Base-by-base conservation (phyloP, 2,888 invertebrate genomes). In the Danaus chrysippus region DNA sequence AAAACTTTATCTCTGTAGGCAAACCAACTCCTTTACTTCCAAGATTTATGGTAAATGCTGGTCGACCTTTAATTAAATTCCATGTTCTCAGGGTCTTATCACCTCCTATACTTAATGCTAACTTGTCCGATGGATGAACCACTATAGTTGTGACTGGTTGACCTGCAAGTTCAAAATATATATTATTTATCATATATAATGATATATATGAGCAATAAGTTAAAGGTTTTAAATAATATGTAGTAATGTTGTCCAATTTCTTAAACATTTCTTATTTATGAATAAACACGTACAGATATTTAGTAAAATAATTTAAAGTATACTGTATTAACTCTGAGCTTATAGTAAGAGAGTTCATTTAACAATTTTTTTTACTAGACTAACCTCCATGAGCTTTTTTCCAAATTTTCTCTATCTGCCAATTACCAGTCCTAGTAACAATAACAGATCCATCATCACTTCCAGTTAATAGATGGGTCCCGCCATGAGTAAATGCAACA, bases 61-160 rank as follows among this genome's bases (percentile, higher is more conserved):
- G 94, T 65, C 97, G 93, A 0, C 98, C 98, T 82, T 97, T 98
- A 0, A 98, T 92, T 66, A 99, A 91, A 90, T 99, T 98, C 99
- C 99, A 99, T 3, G 98, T 98, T 74, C 95, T 92, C 54, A 99
- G 83, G 6, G 95, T 94, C 71, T 93, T 93, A 83, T 99, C 98
- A 56, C 93, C 93, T 13, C 98, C 97, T 46, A 98, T 92, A 11
- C 97, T 96, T 10, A 99, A 85, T 0, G 97, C 97, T 69, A 98
- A 76, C 86, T 97, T 98, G 12, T 97, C 97, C 73, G 95, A 94
- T 1, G 97, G 96, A 91, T 99, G 98, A 56, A 98, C 92, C 57
- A 96, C 94, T 59, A 98, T 87, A 68, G 93, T 93, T 63, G 94
- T 93, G 0, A 98, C 93, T 5, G 94, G 92, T 68, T 91, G 91